Base-by-base conservation (phyloP, 1,140 invertebrate genomes). In the Liolophura sinensis region DNA sequence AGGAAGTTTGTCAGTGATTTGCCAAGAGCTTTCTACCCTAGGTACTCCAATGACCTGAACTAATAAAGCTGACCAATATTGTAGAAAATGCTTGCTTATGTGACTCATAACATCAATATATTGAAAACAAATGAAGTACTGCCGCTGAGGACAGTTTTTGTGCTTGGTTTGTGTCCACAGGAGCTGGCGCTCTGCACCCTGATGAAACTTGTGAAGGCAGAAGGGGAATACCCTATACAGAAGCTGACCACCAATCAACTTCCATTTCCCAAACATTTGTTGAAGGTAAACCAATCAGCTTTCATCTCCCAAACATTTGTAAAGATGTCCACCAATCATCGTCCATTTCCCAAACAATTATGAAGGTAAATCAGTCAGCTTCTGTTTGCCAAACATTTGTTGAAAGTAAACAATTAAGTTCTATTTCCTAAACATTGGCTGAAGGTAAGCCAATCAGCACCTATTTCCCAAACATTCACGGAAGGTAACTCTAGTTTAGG, bases 121-220 rank as follows among this genome's bases (percentile, higher is more conserved):
- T n/a, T n/a, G n/a, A n/a, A 40, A 40, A 40, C 9, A 9, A 40
- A 40, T 40, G 9, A 40, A 40, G 31, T 40, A 40, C 9, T 40
- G 9, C 31, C 3, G 31, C 31, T 40, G 31, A 40, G 3, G n/a
- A n/a, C 31, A 5, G 3, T 40, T 40, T 40, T 40, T 40, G 3
- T 40, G 31, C 3, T 40, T 40, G 31, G 31, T 40, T 40, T 40
- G 31, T 40, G 31, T 5, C 31, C 3, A 40, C 51, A 79, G 78
- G 76, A 79, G 54, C 57, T 73, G 20, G 57, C 78, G 1, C 24
- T 82, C 25, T 68, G 72, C 52, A 71, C 74, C 1, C 57, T 82
- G 49, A 75, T 80, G 77, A 82, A 78, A 65, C 74, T 79, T 63
- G 60, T 82, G 12, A 65, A 48, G 50, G 62, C 70, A 31, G 78